Percentiles rank a stretch among this genome's conserved stretches.
Conservation (phyloP, 2,797 vertebrate species). For the Eulemur coronatus region DNA sequence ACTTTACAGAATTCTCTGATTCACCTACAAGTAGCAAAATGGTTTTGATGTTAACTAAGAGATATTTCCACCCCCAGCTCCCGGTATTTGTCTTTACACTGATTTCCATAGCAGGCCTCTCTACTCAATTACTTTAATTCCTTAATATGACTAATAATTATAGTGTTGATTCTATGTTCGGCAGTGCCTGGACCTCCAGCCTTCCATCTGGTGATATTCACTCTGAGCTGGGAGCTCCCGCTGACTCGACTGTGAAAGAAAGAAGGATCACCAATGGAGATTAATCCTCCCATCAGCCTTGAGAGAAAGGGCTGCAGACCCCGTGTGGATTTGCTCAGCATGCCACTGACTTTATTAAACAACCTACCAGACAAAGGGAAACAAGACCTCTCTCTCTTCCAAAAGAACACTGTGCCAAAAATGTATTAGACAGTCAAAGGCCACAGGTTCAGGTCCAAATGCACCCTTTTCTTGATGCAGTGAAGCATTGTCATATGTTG, state of each 20-base stretch:
- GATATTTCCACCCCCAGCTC: not conserved
- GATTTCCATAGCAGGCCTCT: constrained; percentile 10
- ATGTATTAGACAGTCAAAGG: not conserved
- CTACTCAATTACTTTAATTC: constrained; percentile 43
- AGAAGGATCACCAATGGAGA: constrained; percentile 57
- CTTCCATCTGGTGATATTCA: constrained; percentile 69
- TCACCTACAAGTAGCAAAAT: not conserved
- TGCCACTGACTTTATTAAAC: constrained; percentile 52
- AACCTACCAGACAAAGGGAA: not conserved
- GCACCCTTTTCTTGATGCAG: not conserved
- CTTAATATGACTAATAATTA: constrained; percentile 66
- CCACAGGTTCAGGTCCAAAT: not conserved
- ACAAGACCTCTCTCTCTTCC: not conserved
- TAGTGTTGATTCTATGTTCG: constrained; percentile 36
- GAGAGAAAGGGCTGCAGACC: constrained; percentile 56
- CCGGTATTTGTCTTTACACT: not conserved
- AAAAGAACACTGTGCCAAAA: not conserved
- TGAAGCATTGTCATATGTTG: not conserved
- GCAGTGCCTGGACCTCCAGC: constrained; percentile 45
- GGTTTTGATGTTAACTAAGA: not conserved
- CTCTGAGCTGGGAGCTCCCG: constrained; percentile 25
- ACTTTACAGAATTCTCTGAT: not conserved
- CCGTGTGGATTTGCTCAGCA: constrained; percentile 29
- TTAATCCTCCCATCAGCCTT: constrained; percentile 68
- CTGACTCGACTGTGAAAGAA: constrained; percentile 50